A percentile compares a stretch with the other conserved stretches of the same genome.
Conservation (phyloP, 2,113 vertebrate genomes). For the Burhinus bistriatus region DNA sequence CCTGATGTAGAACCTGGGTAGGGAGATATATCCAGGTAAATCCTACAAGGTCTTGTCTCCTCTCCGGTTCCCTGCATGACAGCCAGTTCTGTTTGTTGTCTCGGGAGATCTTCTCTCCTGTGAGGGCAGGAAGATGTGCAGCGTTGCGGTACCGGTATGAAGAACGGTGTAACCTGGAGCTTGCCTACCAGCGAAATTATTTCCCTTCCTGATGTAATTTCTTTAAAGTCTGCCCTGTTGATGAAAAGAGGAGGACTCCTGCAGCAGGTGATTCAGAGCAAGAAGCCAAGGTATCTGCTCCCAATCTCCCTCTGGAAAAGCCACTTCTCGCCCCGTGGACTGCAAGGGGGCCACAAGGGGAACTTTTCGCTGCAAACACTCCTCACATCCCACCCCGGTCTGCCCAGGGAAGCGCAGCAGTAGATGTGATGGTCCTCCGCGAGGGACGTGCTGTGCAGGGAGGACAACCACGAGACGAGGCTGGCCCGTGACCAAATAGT, state of each 20-base stretch:
- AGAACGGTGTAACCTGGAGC: background rate
- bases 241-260: background rate
- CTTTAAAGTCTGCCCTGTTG: accelerated
- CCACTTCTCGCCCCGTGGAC: accelerated
- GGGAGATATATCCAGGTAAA: background rate
- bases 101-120: background rate
- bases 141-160: accelerated
- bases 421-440: accelerated
- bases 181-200: background rate
- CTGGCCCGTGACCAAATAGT: background rate
- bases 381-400: background rate
- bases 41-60: background rate
- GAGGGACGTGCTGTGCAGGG: accelerated
- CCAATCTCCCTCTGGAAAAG: background rate
- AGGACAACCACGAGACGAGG: background rate
- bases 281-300: background rate
- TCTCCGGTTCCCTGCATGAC: accelerated
- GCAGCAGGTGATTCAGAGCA: background rate
- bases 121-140: background rate
- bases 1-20: background rate
- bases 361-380: accelerated
- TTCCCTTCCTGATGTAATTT: background rate
- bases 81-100: background rate
- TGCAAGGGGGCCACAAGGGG: background rate
- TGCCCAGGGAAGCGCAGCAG: background rate